Evolutionary conservation across 1,140 invertebrate species (phyloP).

Genomic region (Calosoma granatense): DNA sequence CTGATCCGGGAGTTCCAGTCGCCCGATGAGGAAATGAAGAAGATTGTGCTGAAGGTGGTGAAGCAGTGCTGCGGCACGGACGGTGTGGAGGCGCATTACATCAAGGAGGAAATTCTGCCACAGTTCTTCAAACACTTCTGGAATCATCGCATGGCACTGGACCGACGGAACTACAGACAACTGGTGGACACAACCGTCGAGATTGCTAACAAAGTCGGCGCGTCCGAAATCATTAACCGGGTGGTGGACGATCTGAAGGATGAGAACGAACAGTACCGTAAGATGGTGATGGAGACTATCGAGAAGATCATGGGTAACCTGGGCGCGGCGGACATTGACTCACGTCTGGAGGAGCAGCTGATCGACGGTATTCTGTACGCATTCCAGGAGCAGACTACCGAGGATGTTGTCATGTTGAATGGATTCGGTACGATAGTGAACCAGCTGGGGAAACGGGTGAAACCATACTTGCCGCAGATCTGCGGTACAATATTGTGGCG

Average conservation of each 20-base stretch:
- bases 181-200: constrained; percentile 99
- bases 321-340: constrained; percentile 96
- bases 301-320: constrained; percentile 98
- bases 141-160: constrained; percentile 99
- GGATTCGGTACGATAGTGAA: constrained; percentile 99
- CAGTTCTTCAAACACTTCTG: constrained; percentile 99
- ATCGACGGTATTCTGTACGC: constrained; percentile 99
- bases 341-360: constrained; percentile 92
- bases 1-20: constrained; percentile 98
- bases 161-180: constrained; percentile 94
- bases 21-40: constrained; percentile 99
- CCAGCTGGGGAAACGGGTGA: constrained; percentile 92
- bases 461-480: constrained; percentile 98
- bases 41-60: constrained; percentile 99
- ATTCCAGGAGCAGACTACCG: constrained; percentile 99
- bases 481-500: constrained; percentile 99
- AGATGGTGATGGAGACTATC: constrained; percentile 99
- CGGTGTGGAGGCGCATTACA: constrained; percentile 98
- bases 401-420: constrained; percentile 99
- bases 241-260: constrained; percentile 99
- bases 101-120: constrained; percentile 97
- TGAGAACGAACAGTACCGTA: constrained; percentile 98
- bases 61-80: constrained; percentile 99
- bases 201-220: constrained; percentile 98
- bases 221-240: constrained; percentile 96